Conservation (phyloP, 2,113 vertebrate genomes). For the Manacus vitellinus region DNA sequence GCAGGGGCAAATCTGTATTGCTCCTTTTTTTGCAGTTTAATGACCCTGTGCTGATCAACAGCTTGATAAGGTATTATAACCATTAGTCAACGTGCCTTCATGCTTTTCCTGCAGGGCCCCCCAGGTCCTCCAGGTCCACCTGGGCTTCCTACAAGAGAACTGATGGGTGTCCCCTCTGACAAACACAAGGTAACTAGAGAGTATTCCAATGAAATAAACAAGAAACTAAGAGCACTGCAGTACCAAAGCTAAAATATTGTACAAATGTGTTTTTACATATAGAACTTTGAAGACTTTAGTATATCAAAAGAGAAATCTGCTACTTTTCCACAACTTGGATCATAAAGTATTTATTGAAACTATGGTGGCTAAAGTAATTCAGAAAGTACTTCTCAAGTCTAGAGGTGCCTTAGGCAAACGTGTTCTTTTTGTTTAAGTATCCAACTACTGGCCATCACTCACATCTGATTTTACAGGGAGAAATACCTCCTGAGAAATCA, state of each 20-base stretch:
- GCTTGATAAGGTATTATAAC: not conserved
- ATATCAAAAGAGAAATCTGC: not conserved
- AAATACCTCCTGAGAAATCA: not conserved
- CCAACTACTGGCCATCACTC: not conserved
- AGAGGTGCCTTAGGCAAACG: not conserved
- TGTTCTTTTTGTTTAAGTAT: not conserved
- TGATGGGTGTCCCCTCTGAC: not conserved
- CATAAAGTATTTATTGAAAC: not conserved
- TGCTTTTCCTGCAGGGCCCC: constrained; percentile 64
- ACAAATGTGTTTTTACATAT: not conserved
- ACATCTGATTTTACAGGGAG: not conserved
- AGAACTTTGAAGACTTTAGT: not conserved
- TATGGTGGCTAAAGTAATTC: not conserved
- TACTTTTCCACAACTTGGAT: not conserved
- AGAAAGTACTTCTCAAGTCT: not conserved
- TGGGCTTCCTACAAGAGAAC: constrained; percentile 50
- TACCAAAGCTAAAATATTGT: not conserved
- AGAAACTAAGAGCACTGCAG: not conserved
- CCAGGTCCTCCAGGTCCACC: constrained; percentile 72
- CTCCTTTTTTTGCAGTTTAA: not conserved
- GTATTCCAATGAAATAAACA: not conserved
- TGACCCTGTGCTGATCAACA: not conserved
- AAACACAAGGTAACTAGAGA: constrained; percentile 71
- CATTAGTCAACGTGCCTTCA: not conserved
- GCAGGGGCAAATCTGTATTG: not conserved